Conservation (phyloP, 2,888 invertebrate species). For the Plagodis dolabraria region DNA sequence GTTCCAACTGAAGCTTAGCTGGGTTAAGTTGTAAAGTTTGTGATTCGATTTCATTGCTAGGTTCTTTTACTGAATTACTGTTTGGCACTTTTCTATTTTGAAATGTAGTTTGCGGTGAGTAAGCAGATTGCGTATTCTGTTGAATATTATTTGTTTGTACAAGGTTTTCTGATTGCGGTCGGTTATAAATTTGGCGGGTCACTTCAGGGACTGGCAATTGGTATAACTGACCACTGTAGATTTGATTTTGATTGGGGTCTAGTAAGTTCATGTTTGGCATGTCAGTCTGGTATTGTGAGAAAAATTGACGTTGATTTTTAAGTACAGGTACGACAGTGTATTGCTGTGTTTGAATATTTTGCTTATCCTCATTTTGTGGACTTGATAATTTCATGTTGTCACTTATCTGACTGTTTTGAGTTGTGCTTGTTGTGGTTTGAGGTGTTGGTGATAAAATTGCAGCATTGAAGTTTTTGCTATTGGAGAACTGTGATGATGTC, state of each 20-base stretch:
- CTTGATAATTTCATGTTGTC: slow-evolving; percentile 42
- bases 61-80: slow-evolving; percentile 43
- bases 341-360: slow-evolving; percentile 43
- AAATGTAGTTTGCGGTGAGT: slow-evolving; percentile 31
- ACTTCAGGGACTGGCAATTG: slow-evolving; percentile 75
- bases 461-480: slow-evolving; percentile 43
- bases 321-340: slow-evolving; percentile 44
- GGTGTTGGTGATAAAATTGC: slow-evolving; percentile 35
- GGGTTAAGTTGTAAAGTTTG: slow-evolving; percentile 53
- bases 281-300: slow-evolving; percentile 48
- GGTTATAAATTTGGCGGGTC: slow-evolving; percentile 67
- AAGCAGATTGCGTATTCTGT: slow-evolving; percentile 28
- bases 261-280: slow-evolving; percentile 38
- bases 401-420: slow-evolving; percentile 43
- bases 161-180: slow-evolving; percentile 50
- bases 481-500: slow-evolving; percentile 68
- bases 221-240: slow-evolving; percentile 77
- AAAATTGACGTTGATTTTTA: slow-evolving; percentile 46
- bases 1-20: slow-evolving; percentile 57
- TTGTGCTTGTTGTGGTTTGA: slow-evolving; percentile 28
- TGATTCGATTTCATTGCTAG: slow-evolving; percentile 56
- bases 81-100: slow-evolving; percentile 38
- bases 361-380: slow-evolving; percentile 41
- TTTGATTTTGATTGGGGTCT: slow-evolving; percentile 51
- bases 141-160: slow-evolving; percentile 36